phyloP scores from a whole-genome alignment of 2,113 vertebrate species.

The Hyperopisus bebe region DNA sequence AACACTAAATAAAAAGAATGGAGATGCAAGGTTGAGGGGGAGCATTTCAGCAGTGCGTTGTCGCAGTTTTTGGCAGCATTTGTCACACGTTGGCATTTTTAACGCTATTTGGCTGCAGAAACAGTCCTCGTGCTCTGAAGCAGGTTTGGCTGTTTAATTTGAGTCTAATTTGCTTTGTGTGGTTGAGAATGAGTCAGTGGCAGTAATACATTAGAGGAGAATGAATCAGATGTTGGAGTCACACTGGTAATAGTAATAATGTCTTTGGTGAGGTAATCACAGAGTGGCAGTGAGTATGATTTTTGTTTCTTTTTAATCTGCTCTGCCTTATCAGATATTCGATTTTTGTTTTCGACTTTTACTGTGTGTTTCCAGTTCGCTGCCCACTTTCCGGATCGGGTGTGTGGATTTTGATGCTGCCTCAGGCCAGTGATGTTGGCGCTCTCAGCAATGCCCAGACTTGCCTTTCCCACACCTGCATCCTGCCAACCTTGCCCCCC shows the following conservation, averaged over 20 bases:
- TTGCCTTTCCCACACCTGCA: neutral
- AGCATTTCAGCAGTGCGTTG: neutral
- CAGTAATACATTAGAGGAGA: neutral
- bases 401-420: neutral
- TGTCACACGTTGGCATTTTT: neutral
- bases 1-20: neutral
- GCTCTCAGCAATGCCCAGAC: neutral
- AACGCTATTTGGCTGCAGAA: neutral
- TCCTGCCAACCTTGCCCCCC: neutral
- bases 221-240: neutral
- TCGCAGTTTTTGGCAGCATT: neutral
- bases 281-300: neutral
- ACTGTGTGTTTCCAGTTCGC: neutral
- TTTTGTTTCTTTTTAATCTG: neutral
- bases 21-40: neutral
- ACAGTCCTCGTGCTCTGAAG: neutral
- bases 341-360: neutral
- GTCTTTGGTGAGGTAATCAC: neutral
- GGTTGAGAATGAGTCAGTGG: neutral
- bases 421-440: neutral
- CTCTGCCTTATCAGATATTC: neutral
- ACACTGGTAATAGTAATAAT: neutral
- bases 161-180: neutral
- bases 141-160: neutral
- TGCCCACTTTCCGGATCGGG: neutral